Conservation (phyloP, 1,140 invertebrate genomes). For the Colletes gigas region DNA sequence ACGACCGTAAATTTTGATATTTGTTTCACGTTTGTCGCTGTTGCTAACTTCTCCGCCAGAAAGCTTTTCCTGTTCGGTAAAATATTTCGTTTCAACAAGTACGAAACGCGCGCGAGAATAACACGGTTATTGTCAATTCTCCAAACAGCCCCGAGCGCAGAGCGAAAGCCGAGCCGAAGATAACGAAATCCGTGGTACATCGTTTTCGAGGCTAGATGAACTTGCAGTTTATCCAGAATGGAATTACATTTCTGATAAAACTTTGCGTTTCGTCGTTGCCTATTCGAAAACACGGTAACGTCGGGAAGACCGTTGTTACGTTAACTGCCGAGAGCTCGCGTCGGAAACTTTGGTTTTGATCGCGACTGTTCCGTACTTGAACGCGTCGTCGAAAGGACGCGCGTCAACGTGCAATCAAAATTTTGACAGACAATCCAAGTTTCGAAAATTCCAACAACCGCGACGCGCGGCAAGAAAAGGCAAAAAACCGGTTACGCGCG, state of each 20-base stretch:
- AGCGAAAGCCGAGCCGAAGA: neutral
- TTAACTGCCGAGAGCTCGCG: neutral
- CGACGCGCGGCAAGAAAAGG: neutral
- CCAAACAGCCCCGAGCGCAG: neutral
- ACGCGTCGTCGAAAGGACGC: neutral
- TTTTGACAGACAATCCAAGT: constrained; percentile 13
- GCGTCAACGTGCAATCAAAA: constrained; percentile 6
- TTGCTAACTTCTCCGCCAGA: neutral
- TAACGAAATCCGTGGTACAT: neutral
- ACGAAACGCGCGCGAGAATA: neutral
- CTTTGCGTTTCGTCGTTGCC: neutral
- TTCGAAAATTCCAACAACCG: constrained; percentile 11
- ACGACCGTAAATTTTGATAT: no score
- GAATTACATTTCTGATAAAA: constrained; percentile 9
- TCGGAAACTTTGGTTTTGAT: neutral
- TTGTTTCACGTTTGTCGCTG: no score
- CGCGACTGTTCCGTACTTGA: neutral
- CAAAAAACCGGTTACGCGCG: constrained; percentile 8
- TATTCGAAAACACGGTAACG: no score
- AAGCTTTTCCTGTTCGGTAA: neutral
- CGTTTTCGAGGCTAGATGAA: neutral
- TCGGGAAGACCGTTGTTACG: neutral
- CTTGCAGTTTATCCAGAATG: neutral
- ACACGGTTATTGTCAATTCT: constrained; percentile 31
- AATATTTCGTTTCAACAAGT: neutral